phyloP scores from a whole-genome alignment of 1,140 invertebrate species.

The Magallana ariakensis region DNA sequence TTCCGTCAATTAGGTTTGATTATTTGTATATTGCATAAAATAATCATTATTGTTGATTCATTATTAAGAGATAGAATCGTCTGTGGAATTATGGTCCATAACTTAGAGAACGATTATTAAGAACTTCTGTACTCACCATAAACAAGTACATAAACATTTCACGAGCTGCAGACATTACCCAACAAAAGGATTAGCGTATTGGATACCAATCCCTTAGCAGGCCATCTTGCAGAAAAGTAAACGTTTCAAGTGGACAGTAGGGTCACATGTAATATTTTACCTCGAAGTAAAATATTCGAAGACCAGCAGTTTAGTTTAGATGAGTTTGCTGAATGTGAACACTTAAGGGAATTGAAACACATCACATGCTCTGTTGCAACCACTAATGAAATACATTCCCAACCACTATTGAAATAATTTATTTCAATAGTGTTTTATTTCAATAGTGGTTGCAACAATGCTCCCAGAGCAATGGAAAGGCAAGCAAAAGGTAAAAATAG shows the following conservation, averaged over 20 bases:
- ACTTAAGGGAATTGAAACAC: constrained; percentile 63
- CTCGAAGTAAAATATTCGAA: too few relatives aligned
- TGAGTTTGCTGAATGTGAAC: constrained; percentile 55
- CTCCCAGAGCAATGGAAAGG: constrained; percentile 62
- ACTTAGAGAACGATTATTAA: not conserved
- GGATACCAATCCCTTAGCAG: not conserved
- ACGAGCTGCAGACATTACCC: not conserved
- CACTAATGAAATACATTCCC: too few relatives aligned
- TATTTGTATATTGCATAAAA: too few relatives aligned
- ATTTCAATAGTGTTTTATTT: too few relatives aligned
- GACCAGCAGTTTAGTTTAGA: constrained; percentile 59
- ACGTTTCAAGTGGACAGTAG: too few relatives aligned
- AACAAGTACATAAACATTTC: not conserved
- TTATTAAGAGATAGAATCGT: not conserved
- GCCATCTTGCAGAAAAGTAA: not conserved
- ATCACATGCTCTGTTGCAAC: constrained; percentile 51
- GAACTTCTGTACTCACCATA: not conserved
- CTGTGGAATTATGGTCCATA: not conserved
- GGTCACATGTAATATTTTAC: too few relatives aligned
- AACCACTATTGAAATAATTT: too few relatives aligned
- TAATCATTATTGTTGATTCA: not conserved
- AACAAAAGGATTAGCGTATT: not conserved
- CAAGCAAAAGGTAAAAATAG: constrained; percentile 61
- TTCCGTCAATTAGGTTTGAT: too few relatives aligned
- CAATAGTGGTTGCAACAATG: too few relatives aligned